These are phyloP conservation scores for Styela plicata DNA, from an alignment of 23 tunicate species.

Conservation along the genomic window DNA sequence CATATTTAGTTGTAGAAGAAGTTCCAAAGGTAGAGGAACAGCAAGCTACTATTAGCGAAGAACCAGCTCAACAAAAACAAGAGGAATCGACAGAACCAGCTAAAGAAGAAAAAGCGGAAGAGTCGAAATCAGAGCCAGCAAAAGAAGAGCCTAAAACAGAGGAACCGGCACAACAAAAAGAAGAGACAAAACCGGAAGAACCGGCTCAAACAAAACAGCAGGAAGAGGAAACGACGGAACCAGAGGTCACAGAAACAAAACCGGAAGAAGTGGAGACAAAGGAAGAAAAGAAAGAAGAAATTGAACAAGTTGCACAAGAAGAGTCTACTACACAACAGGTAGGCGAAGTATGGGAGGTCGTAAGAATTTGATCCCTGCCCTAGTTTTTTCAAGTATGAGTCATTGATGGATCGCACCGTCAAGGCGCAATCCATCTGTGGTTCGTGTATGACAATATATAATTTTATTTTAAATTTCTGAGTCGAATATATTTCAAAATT, in stretches of 20 bases:
- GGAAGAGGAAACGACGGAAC: conserved; percentile 1
- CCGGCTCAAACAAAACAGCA: neutral
- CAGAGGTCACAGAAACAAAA: neutral
- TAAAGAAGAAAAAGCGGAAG: conserved; percentile 8
- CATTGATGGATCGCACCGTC: too few species aligned
- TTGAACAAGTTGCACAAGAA: neutral
- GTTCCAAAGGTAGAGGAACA: conserved; percentile 18
- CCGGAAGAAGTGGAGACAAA: neutral
- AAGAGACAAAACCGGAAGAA: neutral
- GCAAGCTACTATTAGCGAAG: conserved; percentile 12
- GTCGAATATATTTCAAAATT: too few species aligned
- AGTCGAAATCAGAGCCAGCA: neutral
- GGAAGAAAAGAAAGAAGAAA: neutral
- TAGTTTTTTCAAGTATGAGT: too few species aligned
- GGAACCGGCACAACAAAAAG: conserved; percentile 5
- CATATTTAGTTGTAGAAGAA: conserved; percentile 14
- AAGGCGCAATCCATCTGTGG: too few species aligned
- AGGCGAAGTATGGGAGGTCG: too few species aligned
- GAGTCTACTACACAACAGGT: too few species aligned
- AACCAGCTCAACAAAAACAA: neutral
- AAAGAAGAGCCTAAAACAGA: conserved; percentile 3
- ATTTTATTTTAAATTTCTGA: too few species aligned
- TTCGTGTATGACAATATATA: too few species aligned
- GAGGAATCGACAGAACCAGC: neutral
- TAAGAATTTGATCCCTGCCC: too few species aligned